These are phyloP conservation scores for Macheiramphus alcinus DNA, from an alignment of 2,113 vertebrate genomes.

Conservation along the genomic window DNA sequence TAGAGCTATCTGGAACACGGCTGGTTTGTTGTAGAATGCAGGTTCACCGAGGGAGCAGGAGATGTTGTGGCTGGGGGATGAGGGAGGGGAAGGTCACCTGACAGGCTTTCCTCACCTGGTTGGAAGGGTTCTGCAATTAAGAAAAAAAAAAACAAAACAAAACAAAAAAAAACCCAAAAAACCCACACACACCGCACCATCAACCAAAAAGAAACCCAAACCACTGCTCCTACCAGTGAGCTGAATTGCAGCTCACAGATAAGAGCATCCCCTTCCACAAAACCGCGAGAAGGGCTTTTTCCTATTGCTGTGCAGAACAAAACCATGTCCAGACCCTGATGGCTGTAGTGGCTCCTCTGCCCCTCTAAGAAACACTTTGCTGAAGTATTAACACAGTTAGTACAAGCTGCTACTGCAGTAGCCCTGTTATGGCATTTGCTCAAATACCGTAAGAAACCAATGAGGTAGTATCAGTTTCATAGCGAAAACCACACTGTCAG, in stretches of 20 bases:
- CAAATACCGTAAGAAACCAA: not conserved
- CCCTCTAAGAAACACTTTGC: not conserved
- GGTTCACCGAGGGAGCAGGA: not conserved
- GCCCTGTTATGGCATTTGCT: fast-evolving
- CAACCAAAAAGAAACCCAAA: not conserved
- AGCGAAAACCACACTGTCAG: not conserved
- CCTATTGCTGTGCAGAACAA: not conserved
- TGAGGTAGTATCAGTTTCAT: not conserved
- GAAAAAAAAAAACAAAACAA: not conserved
- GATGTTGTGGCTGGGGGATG: too few species aligned
- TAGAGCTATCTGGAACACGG: not conserved
- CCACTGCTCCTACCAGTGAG: not conserved
- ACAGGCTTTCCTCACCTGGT: not conserved
- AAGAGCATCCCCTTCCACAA: not conserved
- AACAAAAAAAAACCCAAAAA: fast-evolving
- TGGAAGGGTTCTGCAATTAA: not conserved
- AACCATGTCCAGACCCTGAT: not conserved
- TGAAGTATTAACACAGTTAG: not conserved
- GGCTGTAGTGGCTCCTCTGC: not conserved
- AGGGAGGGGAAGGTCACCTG: not conserved
- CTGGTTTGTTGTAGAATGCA: fast-evolving
- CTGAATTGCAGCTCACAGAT: not conserved
- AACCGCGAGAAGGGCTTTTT: fast-evolving
- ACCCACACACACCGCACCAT: too few species aligned
- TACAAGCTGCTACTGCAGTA: not conserved